Evolutionary conservation across 2,113 vertebrate genomes (phyloP).

Genomic region (Catagonus wagneri): DNA sequence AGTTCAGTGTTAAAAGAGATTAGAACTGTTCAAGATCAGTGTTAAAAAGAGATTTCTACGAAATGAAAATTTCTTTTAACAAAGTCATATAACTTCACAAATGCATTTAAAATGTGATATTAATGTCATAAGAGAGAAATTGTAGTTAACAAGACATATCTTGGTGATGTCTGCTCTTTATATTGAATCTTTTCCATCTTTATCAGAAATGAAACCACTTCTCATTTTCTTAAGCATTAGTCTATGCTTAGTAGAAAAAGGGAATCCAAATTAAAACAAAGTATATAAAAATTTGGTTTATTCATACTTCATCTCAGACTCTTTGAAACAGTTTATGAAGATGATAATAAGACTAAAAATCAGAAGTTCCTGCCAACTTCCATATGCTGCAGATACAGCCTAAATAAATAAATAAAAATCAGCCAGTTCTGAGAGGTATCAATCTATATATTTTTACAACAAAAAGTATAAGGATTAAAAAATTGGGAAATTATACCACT

Average conservation of each 20-base stretch:
- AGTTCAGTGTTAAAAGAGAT: slow-evolving; percentile 58
- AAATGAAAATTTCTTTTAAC: slow-evolving; percentile 67
- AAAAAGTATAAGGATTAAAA: not conserved
- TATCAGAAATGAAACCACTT: slow-evolving; percentile 22
- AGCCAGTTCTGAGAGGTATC: not conserved
- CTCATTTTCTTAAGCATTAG: slow-evolving; percentile 17
- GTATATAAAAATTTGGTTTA: not conserved
- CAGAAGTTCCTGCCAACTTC: not conserved
- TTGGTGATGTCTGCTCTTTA: slow-evolving; percentile 55
- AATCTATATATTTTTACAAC: not conserved
- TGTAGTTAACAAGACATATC: slow-evolving; percentile 40
- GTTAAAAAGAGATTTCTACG: slow-evolving; percentile 54
- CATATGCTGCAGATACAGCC: too few relatives aligned
- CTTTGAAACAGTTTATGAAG: slow-evolving; percentile 8
- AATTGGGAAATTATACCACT: not conserved
- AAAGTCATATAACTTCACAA: slow-evolving; percentile 38
- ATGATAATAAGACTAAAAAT: not conserved
- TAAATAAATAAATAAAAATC: not conserved
- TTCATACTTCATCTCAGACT: not conserved
- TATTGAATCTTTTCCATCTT: slow-evolving; percentile 34
- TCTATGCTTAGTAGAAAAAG: slow-evolving; percentile 14
- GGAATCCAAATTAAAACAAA: slow-evolving; percentile 48
- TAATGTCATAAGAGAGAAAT: slow-evolving; percentile 22
- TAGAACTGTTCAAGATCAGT: slow-evolving; percentile 53
- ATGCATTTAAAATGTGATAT: not conserved